Percentiles rank a stretch among this genome's conserved stretches.
Conservation (phyloP, 2,888 invertebrate species). For the Brachypterus glaber region DNA sequence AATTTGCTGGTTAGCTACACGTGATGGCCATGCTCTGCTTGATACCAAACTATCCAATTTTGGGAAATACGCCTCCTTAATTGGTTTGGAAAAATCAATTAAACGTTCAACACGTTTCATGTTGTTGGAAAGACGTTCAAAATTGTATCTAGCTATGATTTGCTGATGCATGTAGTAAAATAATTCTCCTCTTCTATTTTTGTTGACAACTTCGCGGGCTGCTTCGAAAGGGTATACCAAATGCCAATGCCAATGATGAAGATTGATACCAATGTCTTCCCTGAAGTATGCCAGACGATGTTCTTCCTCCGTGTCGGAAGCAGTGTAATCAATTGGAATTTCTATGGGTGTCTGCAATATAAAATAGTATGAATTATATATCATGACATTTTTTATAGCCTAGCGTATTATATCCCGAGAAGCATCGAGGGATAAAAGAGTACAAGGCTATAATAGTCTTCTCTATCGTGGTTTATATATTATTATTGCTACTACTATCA, state of each 20-base stretch:
- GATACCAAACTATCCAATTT: conserved; percentile 70
- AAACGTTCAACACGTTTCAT: conserved; percentile 53
- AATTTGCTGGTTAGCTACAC: conserved; percentile 47
- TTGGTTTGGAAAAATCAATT: conserved; percentile 56
- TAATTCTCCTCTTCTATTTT: conserved; percentile 69
- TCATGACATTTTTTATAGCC: too few relatives aligned
- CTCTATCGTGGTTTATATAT: too few relatives aligned
- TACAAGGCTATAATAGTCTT: too few relatives aligned
- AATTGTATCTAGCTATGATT: conserved; percentile 58
- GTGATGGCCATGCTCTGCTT: conserved; percentile 63
- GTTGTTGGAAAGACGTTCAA: conserved; percentile 63
- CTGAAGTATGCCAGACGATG: conserved; percentile 76
- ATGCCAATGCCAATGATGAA: conserved; percentile 91
- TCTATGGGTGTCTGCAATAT: conserved; percentile 50
- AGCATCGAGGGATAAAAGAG: too few relatives aligned
- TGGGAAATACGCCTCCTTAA: conserved; percentile 71
- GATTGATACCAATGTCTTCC: conserved; percentile 76
- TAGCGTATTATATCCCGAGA: too few relatives aligned
- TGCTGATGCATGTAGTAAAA: conserved; percentile 76
- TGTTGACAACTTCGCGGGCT: conserved; percentile 52
- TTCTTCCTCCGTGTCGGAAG: conserved; percentile 63
- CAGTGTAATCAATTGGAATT: conserved; percentile 67
- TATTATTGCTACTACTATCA: too few relatives aligned
- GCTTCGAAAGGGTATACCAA: conserved; percentile 74
- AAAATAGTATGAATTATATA: too few relatives aligned